Base-by-base conservation (phyloP, 1,140 invertebrate genomes). In the Zaprionus vittiger region DNA sequence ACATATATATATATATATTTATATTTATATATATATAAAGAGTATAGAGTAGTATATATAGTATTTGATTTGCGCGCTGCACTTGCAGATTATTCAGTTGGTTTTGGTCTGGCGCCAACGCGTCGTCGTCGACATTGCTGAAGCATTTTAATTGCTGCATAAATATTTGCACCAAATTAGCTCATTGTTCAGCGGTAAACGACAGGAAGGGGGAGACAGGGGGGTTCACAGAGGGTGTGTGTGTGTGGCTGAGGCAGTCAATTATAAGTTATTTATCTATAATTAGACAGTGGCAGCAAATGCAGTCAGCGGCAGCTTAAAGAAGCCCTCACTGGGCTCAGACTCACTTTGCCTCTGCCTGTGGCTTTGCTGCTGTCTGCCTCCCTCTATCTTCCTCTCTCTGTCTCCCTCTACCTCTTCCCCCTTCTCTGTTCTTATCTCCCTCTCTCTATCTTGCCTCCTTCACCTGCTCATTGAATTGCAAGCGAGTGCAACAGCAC, bases 101-200 rank as follows among this genome's bases (percentile, higher is more conserved):
- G 64, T 65, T 44, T 66, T 49, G 71, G 61, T 64, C 20, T 68
- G 49, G 28, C 62, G 76, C 56, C 67, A 54, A 55, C 47, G 56
- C 67, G 59, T 14, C 68, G 59, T 20, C 59, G 68, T 57, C 71
- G 52, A 79, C 68, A 71, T 81, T 78, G 79, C 85, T 89, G 81
- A 89, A 84, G 75, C 81, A 75, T 84, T 89, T 84, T 89, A 89
- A 89, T 89, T 89, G 84, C 84, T 89, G 85, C 85, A 90, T 90
- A 84, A 89, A 89, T 89, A 89, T 89, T 89, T 79, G 85, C 73
- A 79, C 81, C 79, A 90, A 89, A 89, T 89, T 89, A 90, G 84
- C 85, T 79, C 85, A 89, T 89, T 79, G 85, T 81, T 69, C 70
- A 55, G 65, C 62, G 24, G 26, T n/a, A 7, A 56, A 9, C 22